These are phyloP conservation scores for Ceratina japonica DNA, from an alignment of 1,140 invertebrate species.

Conservation along the genomic window DNA sequence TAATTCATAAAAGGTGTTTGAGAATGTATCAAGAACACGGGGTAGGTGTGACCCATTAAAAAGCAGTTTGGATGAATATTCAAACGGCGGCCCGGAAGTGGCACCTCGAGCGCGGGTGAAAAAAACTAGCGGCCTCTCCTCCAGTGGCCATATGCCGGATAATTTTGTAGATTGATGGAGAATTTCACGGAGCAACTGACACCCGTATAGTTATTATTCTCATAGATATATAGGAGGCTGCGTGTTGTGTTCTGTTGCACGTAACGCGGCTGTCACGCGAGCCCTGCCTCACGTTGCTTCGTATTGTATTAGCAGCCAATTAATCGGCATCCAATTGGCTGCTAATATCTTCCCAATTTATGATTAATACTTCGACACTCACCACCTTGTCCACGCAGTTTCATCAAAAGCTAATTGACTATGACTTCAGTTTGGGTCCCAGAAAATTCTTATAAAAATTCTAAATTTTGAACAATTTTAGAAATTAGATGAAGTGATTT, in stretches of 20 bases:
- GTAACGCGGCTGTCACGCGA: conserved; percentile 31
- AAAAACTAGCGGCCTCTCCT: conserved; percentile 30
- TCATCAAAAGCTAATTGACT: no score
- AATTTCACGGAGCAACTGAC: conserved; percentile 77
- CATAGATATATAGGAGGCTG: conserved; percentile 25
- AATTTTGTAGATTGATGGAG: conserved; percentile 72
- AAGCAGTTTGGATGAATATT: conserved; percentile 2
- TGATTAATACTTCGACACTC: not conserved
- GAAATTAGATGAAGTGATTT: not conserved
- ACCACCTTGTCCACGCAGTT: no score
- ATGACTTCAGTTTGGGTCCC: no score
- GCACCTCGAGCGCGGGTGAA: not conserved
- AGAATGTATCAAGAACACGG: not conserved
- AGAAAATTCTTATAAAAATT: no score
- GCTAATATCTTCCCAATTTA: conserved; percentile 70
- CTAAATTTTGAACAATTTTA: no score
- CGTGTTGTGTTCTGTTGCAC: not conserved
- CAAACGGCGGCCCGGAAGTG: conserved; percentile 35
- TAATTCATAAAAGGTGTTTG: not conserved
- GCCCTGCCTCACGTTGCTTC: conserved; percentile 23
- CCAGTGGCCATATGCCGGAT: conserved; percentile 68
- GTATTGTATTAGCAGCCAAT: conserved; percentile 59
- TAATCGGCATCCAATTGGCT: conserved; percentile 65
- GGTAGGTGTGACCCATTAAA: not conserved
- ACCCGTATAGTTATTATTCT: conserved; percentile 64